phyloP scores from a whole-genome alignment of 2,888 invertebrate species.

The Axea sp. region DNA sequence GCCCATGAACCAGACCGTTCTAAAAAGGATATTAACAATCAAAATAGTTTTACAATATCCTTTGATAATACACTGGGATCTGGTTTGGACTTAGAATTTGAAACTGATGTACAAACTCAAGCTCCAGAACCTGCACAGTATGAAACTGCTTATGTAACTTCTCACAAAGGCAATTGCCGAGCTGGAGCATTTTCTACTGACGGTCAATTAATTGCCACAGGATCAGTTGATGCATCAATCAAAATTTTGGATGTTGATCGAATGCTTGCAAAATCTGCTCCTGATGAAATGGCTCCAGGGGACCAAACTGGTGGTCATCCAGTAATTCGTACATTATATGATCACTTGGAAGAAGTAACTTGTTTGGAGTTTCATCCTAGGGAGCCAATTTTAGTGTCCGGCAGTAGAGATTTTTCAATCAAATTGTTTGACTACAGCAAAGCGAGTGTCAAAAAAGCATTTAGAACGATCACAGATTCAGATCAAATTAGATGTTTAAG shows the following conservation, averaged over 20 bases:
- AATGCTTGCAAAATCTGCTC: conserved; percentile 98
- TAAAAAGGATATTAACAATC: conserved; percentile 82
- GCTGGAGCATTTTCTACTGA: conserved; percentile 97
- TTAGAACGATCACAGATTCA: conserved; percentile 96
- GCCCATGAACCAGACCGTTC: conserved; percentile 89
- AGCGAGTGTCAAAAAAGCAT: conserved; percentile 98
- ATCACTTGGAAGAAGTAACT: conserved; percentile 98
- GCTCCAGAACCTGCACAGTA: conserved; percentile 98
- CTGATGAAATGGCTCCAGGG: conserved; percentile 90
- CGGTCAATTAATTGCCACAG: conserved; percentile 97
- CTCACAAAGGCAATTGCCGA: conserved; percentile 97
- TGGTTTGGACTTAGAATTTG: conserved; percentile 95
- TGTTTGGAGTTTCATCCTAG: conserved; percentile 97
- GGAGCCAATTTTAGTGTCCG: conserved; percentile 96
- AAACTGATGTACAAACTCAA: conserved; percentile 94
- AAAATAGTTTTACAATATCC: conserved; percentile 80
- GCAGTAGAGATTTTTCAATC: conserved; percentile 95
- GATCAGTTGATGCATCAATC: conserved; percentile 99
- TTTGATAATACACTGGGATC: conserved; percentile 84
- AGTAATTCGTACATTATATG: conserved; percentile 97
- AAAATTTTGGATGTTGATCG: conserved; percentile 99
- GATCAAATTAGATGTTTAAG: conserved; percentile 94
- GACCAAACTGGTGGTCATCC: conserved; percentile 97
- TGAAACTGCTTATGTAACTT: conserved; percentile 99
- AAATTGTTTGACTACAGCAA: conserved; percentile 99